A percentile compares a stretch with the other conserved stretches of the same genome.
These are phyloP conservation scores for Drosophila melanosoma DNA, from an alignment of 2,888 invertebrate genomes.

Conservation along the genomic window DNA sequence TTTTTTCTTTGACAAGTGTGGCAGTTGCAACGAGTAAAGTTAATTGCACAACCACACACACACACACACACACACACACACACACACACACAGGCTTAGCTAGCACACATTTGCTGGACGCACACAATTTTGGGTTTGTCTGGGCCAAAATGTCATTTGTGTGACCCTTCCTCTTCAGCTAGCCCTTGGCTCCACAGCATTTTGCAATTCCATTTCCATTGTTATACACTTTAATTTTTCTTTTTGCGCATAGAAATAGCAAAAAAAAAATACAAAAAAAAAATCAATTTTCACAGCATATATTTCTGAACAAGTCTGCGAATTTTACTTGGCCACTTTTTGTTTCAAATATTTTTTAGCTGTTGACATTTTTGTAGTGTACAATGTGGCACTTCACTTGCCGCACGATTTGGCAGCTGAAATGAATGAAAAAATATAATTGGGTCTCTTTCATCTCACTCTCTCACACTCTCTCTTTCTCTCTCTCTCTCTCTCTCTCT, in stretches of 20 bases:
- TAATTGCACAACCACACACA: conserved; percentile 47
- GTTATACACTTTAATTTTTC: conserved; percentile 31
- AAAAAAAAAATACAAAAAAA: not conserved
- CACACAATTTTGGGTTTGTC: not conserved
- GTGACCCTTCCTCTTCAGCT: conserved; percentile 27
- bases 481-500: not conserved
- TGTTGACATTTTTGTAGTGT: conserved; percentile 41
- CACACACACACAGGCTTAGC: conserved; percentile 32
- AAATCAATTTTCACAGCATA: conserved; percentile 50
- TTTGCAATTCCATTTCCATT: conserved; percentile 44
- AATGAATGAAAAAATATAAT: conserved; percentile 71
- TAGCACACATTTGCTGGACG: conserved; percentile 8
- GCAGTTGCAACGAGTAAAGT: conserved; percentile 56
- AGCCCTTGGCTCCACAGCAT: not conserved
- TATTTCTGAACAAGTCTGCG: conserved; percentile 33
- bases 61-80: conserved; percentile 47
- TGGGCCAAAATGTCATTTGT: conserved; percentile 28
- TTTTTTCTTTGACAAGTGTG: conserved; percentile 4
- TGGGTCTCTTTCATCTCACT: conserved; percentile 34
- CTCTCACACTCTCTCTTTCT: conserved; percentile 1
- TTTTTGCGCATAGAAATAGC: conserved; percentile 17
- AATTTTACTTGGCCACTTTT: conserved; percentile 32
- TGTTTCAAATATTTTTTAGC: conserved; percentile 29
- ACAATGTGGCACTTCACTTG: conserved; percentile 34
- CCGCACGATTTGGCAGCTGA: conserved; percentile 48